Percentiles rank a stretch among this genome's conserved stretches.
Evolutionary conservation across 2,888 invertebrate species (phyloP).

Genomic region (Kuschelorhynchus macadamiae): DNA sequence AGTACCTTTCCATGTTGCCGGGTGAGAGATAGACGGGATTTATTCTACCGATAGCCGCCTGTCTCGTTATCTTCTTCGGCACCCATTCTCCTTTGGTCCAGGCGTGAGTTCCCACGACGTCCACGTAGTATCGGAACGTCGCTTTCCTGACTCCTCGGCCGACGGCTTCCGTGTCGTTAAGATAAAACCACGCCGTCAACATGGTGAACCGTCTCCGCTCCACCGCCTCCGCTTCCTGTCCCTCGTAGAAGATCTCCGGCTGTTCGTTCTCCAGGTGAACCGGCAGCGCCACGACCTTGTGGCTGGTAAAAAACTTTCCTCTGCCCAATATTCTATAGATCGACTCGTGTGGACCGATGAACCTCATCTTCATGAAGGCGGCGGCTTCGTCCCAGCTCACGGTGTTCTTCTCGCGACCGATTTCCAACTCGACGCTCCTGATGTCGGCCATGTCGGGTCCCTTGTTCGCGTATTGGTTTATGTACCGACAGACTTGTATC

Average conservation of each 20-base stretch:
- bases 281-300: background rate
- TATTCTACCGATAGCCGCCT: background rate
- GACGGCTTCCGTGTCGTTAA: background rate
- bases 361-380: background rate
- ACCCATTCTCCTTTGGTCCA: constrained; percentile 11
- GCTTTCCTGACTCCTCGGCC: background rate
- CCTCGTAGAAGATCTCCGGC: background rate
- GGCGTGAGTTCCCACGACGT: background rate
- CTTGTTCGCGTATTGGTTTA: background rate
- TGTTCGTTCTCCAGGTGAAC: constrained; percentile 3
- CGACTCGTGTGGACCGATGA: background rate
- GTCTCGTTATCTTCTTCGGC: background rate
- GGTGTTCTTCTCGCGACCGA: background rate
- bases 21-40: background rate
- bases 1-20: background rate
- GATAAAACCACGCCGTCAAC: background rate
- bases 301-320: background rate
- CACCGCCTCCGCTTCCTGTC: background rate
- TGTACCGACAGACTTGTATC: background rate
- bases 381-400: background rate
- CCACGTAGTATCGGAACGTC: background rate
- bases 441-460: no score
- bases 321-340: background rate
- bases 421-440: background rate
- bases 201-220: background rate